Evolutionary conservation across 1,140 invertebrate genomes (phyloP), one percentile per base, ranked within the genome.

Genomic region (Aphelenchoides besseyi): DNA sequence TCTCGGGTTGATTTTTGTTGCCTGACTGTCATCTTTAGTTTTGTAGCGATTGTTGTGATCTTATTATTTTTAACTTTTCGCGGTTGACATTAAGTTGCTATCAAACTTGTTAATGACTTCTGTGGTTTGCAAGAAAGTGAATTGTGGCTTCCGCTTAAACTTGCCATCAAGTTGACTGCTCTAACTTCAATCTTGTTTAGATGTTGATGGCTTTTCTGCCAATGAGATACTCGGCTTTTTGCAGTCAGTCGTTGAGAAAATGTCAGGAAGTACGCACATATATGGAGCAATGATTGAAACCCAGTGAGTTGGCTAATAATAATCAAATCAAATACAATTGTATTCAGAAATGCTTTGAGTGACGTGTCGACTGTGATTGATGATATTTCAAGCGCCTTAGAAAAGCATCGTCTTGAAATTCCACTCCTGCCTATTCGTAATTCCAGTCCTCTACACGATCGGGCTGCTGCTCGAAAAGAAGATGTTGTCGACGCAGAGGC

Each of bases 401-500:
- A 66, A 26, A 29, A 35, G 32, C n/a, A 41, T 36, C 68, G 28
- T 16, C 64, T 59, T 37, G 71, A n/a, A 55, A 72, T 61, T 36
- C 54, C 33, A 8, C 9, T 62, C 12, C 33, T 36, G 28, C 52
- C 53, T 0, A 68, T 59, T 37, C 57, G 68, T 30, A 68, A 73
- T 18, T 8, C 30, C 29, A 71, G 16, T 71, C 81, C 82, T 3
- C 54, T 83, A n/a, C 18, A 79, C 1, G 80, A 82, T 36, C 70
- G 82, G 3, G 83, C 82, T 1, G 76, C 81, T 30, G 64, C 62
- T 28, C 53, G 82, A 1, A 83, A 85, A 62, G 72, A 74, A 37
- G 82, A 85, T 63, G 77, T 73, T 9, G 79, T 74, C 29, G 82
- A 83, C 57, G 79, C 82, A 8, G 82, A 83, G 62, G 73, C 75